phyloP scores from a whole-genome alignment of 2,113 vertebrate species.

The Oceanodroma tethys region DNA sequence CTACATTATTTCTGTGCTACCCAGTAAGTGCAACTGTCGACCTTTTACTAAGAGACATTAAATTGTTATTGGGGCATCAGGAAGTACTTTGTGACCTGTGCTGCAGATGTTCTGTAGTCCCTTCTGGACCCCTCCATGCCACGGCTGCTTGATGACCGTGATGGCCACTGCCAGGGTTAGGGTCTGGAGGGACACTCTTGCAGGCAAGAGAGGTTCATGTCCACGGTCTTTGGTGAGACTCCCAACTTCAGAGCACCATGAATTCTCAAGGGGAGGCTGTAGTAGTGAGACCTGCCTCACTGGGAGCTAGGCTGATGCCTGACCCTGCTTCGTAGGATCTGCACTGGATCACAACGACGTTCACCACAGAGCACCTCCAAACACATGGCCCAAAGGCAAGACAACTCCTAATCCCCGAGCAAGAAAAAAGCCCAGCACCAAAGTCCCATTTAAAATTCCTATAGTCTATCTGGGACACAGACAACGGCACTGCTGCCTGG shows the following conservation, averaged over 20 bases:
- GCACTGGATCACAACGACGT: neutral
- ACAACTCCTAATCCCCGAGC: neutral
- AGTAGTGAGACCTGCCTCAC: neutral
- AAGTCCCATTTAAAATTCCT: neutral
- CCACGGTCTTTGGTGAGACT: neutral
- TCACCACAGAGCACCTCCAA: neutral
- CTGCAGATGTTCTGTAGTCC: neutral
- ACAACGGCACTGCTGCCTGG: neutral
- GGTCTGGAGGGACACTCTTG: neutral
- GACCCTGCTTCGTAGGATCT: neutral
- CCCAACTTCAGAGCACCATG: neutral
- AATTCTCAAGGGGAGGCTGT: neutral
- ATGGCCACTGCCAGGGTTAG: neutral
- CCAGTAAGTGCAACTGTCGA: neutral
- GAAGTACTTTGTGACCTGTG: neutral
- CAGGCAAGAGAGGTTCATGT: neutral
- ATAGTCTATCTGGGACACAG: neutral
- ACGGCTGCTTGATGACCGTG: neutral
- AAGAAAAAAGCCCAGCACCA: neutral
- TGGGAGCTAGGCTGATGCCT: neutral
- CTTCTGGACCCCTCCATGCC: neutral
- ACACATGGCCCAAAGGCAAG: neutral
- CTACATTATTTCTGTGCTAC: neutral
- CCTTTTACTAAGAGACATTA: neutral
- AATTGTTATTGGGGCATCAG: neutral